Base-by-base conservation (phyloP, 2,797 vertebrate species). In the Amniataba percoides region DNA sequence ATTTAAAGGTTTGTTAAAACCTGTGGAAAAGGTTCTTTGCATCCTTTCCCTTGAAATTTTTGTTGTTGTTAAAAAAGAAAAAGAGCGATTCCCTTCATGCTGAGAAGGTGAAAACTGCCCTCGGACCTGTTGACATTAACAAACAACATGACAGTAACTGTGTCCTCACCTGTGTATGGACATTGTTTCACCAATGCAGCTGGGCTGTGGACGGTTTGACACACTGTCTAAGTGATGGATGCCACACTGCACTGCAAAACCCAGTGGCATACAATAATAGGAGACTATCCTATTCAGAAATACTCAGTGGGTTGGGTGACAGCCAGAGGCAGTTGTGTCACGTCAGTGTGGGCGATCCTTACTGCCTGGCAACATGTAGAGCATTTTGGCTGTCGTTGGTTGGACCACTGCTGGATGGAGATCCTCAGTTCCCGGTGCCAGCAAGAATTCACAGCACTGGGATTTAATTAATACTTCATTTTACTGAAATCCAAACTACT, bases 361-460 rank as follows among this genome's bases (percentile, higher is more conserved):
- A 69, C 71, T 65, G 74, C 43, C 74, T 85, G 65, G 61, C 71
- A 71, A 77, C 62, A 42, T 77, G 69, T 60, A 49, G 4, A 59
- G 58, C n/a, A 49, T 80, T 80, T 84, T 69, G 51, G 40, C 74
- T 84, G 80, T 84, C 74, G 76, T 58, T 67, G 74, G 62, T 63
- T 71, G 69, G 60, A 71, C 40, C n/a, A 19, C 71, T 84, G 71
- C 74, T 78, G 71, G 60, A 64, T 19, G 34, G 31, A 82, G 48
- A 75, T 52, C 45, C 51, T 60, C n/a, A 10, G 10, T 66, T 55
- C 49, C 14, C 27, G 51, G 23, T 55, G 68, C 71, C 65, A 21
- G 56, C 8, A 13, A 69, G 68, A 67, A 77, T 74, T 71, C 65
- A 69, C 57, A 83, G 74, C 67, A 43, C 11, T 23, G 16, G 72